phyloP scores from a whole-genome alignment of 2,113 vertebrate species.

The Percina caprodes region DNA sequence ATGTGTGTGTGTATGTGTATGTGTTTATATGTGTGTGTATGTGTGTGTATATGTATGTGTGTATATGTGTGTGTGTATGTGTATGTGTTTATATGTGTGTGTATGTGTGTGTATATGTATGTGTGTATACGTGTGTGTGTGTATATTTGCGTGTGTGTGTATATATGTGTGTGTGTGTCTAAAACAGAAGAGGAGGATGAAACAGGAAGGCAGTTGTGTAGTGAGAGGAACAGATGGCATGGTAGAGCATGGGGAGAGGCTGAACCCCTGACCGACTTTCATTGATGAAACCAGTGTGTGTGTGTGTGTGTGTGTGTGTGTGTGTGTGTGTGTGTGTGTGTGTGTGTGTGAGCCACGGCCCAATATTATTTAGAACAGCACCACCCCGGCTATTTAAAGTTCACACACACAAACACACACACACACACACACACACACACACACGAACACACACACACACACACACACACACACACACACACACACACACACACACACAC shows the following conservation, averaged over 20 bases:
- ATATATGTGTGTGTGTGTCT: constrained; percentile 27
- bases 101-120: too few species aligned
- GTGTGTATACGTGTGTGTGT: constrained; percentile 21
- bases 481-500: too few species aligned
- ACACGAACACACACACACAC: too few species aligned
- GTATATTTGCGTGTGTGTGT: constrained; percentile 34
- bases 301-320: constrained; percentile 30
- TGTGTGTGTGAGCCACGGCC: constrained; percentile 32
- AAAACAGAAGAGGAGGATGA: constrained; percentile 64
- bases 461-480: too few species aligned
- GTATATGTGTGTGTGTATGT: neutral
- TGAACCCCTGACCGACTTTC: constrained; percentile 73
- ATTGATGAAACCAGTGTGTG: constrained; percentile 61
- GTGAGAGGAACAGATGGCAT: constrained; percentile 77
- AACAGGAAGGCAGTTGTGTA: constrained; percentile 74
- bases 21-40: too few species aligned
- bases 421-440: too few species aligned
- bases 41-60: too few species aligned
- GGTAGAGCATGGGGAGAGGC: constrained; percentile 73
- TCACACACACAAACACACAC: too few species aligned
- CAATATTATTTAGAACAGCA: constrained; percentile 55
- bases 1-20: too few species aligned
- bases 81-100: too few species aligned
- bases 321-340: constrained; percentile 25
- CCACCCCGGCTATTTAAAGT: constrained; percentile 52